Conservation (phyloP, 2,888 invertebrate genomes). For the Lasioglossum pauxillum region DNA sequence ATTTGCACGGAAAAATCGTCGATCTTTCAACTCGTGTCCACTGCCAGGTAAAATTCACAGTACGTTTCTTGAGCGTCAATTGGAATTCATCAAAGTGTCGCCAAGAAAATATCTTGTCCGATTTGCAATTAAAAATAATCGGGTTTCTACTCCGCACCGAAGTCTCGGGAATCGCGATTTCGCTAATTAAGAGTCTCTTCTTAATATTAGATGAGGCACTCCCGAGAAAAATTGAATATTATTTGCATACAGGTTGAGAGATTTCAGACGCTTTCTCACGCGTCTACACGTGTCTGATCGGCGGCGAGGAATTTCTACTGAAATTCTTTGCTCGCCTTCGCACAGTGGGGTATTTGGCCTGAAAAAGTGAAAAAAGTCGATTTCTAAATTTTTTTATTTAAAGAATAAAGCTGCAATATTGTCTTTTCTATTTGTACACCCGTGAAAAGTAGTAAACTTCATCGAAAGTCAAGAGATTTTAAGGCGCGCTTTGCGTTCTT, state of each 20-base stretch:
- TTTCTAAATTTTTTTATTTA: too few relatives aligned
- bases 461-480: too few relatives aligned
- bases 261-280: slow-evolving; percentile 30
- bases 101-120: neutral
- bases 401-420: too few relatives aligned
- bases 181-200: slow-evolving; percentile 44
- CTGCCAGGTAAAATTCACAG: too few relatives aligned
- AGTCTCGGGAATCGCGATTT: slow-evolving; percentile 50
- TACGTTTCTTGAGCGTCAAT: too few relatives aligned
- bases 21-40: neutral
- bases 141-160: neutral
- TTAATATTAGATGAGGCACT: slow-evolving; percentile 41
- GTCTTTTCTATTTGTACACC: too few relatives aligned
- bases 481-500: too few relatives aligned
- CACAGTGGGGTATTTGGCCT: neutral
- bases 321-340: slow-evolving; percentile 26
- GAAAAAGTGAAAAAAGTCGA: too few relatives aligned
- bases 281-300: slow-evolving; percentile 45
- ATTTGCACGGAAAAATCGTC: neutral
- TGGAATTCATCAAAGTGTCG: neutral
- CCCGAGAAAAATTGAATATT: neutral
- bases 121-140: neutral
- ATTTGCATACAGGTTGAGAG: slow-evolving; percentile 46
- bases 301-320: slow-evolving; percentile 53
- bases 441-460: too few relatives aligned